Conservation (phyloP, 1,140 invertebrate species). For the Drosophila truncata region DNA sequence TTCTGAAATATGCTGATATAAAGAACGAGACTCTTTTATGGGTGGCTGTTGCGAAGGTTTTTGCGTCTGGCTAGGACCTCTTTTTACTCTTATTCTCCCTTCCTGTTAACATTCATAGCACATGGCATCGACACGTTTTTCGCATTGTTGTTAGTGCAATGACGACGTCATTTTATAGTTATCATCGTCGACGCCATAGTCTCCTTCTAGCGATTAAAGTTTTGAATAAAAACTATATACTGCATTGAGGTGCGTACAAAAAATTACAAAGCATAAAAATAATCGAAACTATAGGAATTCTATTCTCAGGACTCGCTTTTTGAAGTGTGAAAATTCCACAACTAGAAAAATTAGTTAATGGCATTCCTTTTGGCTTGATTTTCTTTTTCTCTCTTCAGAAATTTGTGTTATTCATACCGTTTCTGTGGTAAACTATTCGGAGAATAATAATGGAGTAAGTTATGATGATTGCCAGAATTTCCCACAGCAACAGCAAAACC, state of each 20-base stretch:
- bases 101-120: slow-evolving; percentile 49
- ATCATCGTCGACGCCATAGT: slow-evolving; percentile 9
- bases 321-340: neutral
- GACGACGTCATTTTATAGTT: slow-evolving; percentile 25
- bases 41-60: slow-evolving; percentile 1
- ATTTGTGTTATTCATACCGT: slow-evolving; percentile 16
- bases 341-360: slow-evolving; percentile 2
- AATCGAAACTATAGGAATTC: neutral
- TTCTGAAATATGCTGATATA: neutral
- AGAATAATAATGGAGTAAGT: slow-evolving; percentile 31
- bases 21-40: neutral
- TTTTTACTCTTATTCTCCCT: neutral
- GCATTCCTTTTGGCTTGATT: neutral
- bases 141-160: slow-evolving; percentile 33
- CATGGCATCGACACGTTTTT: slow-evolving; percentile 58
- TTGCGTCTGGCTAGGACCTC: slow-evolving; percentile 1
- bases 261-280: neutral
- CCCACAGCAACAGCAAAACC: slow-evolving; percentile 14
- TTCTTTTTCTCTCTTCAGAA: neutral
- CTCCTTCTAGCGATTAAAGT: slow-evolving; percentile 31
- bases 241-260: neutral
- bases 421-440: slow-evolving; percentile 23
- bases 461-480: slow-evolving; percentile 44
- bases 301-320: neutral
- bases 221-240: slow-evolving; percentile 55